These are phyloP conservation scores for Andrena camellia DNA, from an alignment of 2,888 invertebrate species.

Conservation along the genomic window DNA sequence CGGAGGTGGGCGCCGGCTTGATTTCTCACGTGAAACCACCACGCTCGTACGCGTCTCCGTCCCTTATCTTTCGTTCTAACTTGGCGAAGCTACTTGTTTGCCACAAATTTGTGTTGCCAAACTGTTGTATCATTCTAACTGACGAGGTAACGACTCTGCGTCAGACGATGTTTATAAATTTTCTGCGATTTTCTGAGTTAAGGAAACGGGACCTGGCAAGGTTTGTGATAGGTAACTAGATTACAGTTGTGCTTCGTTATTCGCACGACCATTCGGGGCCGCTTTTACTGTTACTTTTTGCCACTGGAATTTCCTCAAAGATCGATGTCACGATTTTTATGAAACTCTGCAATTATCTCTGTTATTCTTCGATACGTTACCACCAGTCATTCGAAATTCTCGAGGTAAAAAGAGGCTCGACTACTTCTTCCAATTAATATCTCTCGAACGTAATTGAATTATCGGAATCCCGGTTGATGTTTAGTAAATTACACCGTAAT, in stretches of 20 bases:
- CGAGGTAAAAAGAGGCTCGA: no score
- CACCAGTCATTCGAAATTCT: no score
- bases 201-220: neutral
- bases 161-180: neutral
- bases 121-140: neutral
- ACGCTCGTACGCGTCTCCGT: neutral
- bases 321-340: no score
- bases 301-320: no score
- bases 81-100: conserved; percentile 26
- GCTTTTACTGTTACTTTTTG: no score
- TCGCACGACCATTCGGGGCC: no score
- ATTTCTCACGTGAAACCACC: conserved; percentile 50
- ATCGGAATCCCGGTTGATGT: neutral
- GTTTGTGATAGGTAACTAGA: neutral
- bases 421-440: no score
- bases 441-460: neutral
- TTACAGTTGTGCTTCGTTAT: no score
- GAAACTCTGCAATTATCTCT: no score
- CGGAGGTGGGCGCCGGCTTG: conserved; percentile 9
- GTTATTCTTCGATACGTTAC: no score
- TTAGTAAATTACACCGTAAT: neutral
- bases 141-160: neutral
- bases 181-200: neutral
- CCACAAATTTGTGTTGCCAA: conserved; percentile 30
- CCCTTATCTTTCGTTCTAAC: conserved; percentile 40